Evolutionary conservation across 2,113 vertebrate species (phyloP).

Genomic region (Morone saxatilis): DNA sequence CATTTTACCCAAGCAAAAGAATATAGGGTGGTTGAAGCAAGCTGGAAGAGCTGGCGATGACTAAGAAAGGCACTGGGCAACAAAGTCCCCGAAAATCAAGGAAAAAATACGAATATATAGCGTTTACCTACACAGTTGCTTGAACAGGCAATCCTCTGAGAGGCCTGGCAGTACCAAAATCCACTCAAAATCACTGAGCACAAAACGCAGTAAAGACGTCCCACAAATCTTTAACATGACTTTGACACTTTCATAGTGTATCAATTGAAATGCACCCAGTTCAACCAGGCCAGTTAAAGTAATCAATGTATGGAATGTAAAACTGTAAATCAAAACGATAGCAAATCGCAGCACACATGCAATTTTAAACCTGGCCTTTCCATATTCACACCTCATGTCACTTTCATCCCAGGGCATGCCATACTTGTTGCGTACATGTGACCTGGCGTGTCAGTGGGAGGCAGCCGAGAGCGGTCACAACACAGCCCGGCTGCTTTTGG

Average conservation of each 20-base stretch:
- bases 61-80: not conserved
- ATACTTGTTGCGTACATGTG: slow-evolving; percentile 59
- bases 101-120: not conserved
- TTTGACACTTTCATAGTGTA: slow-evolving; percentile 13
- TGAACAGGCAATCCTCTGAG: too few species aligned
- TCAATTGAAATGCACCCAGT: not conserved
- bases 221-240: not conserved
- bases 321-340: not conserved
- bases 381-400: not conserved
- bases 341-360: not conserved
- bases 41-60: too few species aligned
- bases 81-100: not conserved
- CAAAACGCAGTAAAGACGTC: not conserved
- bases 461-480: slow-evolving; percentile 60
- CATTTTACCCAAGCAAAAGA: too few species aligned
- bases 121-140: too few species aligned
- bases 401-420: slow-evolving; percentile 23
- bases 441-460: slow-evolving; percentile 49
- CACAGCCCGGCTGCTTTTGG: slow-evolving; percentile 75
- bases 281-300: slow-evolving; percentile 2
- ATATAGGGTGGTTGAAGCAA: too few species aligned
- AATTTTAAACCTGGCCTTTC: not conserved
- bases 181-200: not conserved
- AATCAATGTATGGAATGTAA: not conserved
- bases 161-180: too few species aligned